phyloP scores from a whole-genome alignment of 1,140 invertebrate genomes.

The Teleogryllus occipitalis region DNA sequence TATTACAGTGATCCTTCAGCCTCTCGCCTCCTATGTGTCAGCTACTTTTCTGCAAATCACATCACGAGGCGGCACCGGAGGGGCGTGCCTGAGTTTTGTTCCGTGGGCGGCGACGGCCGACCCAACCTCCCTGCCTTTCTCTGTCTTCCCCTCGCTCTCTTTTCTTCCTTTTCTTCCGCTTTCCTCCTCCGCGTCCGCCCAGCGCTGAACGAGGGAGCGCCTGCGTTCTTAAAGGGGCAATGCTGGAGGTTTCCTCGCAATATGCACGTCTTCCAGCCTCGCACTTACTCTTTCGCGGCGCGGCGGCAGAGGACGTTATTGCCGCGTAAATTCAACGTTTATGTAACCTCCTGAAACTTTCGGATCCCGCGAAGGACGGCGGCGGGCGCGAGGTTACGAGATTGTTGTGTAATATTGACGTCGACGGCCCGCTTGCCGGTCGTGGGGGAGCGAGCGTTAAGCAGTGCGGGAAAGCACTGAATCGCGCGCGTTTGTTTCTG shows the following conservation, averaged over 20 bases:
- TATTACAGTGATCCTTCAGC: not conserved
- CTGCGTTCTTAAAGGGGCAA: not conserved
- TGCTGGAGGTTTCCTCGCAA: not conserved
- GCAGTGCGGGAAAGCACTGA: too few species aligned
- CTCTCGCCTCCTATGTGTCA: not conserved
- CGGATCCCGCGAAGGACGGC: not conserved
- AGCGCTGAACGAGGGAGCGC: not conserved
- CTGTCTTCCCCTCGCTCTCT: not conserved
- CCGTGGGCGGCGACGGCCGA: not conserved
- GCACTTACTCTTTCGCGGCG: not conserved
- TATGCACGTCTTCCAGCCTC: not conserved
- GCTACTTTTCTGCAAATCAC: constrained; percentile 4
- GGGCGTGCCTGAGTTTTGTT: not conserved
- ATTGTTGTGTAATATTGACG: not conserved
- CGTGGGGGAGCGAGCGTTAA: too few species aligned
- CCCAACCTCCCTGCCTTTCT: not conserved
- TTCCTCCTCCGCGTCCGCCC: not conserved
- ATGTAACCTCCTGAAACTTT: not conserved
- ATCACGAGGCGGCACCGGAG: not conserved
- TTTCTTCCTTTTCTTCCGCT: not conserved
- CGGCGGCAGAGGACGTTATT: not conserved
- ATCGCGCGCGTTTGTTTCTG: too few species aligned
- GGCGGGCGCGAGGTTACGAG: not conserved
- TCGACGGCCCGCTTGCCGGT: too few species aligned
- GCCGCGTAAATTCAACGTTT: not conserved